Evolutionary conservation across 53 echinoderm and acorn worm genomes (phyloP), one percentile per base, ranked within the genome.

Genomic region (Echinometra lucunter): DNA sequence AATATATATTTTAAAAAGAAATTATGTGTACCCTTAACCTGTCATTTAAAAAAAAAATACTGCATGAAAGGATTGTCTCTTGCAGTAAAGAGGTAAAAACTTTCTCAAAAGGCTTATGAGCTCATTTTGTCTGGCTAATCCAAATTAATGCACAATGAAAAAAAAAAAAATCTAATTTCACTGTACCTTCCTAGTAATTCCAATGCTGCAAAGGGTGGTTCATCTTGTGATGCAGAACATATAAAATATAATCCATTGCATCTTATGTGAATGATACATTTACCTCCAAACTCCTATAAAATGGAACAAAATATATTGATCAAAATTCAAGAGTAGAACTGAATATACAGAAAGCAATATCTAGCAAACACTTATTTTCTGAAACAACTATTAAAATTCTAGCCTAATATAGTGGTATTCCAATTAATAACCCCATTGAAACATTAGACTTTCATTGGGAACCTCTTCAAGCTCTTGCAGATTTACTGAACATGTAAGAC

Each of bases 181-280:
- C 35, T 55, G 82, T 96, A 97, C 98, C 98, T 98, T 17, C 91
- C 94, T 37, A 98, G 94, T 11, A 98, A 80, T 72, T 98, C 97
- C 53, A 97, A 49, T 25, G 94, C 93, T 58, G 95, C 91, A 94
- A 98, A 98, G n/a, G 98, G 98, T 37, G 96, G 88, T 17, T 91
- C 95, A 44, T 96, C 95, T 44, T 75, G 92, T 44, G 85, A 81
- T 92, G 96, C 96, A 30, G 97, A 96, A 74, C 97, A 96, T 70
- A 98, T 96, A 87, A 98, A 96, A 92, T 96, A 98, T 4, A 98
- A 78, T 57, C 95, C 95, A 88, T 94, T 95, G 94, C 96, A 96
- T 74, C 96, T 97, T 53, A 98, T 97, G 58, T 98, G 97, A 37
- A 98, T 82, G 27, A 97, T 94, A 69, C 66, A 95, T 49, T 89